Percentiles rank a stretch among this genome's conserved stretches.
These are phyloP conservation scores for Lycocerus yunnanus DNA, from an alignment of 2,888 invertebrate species.

Conservation along the genomic window DNA sequence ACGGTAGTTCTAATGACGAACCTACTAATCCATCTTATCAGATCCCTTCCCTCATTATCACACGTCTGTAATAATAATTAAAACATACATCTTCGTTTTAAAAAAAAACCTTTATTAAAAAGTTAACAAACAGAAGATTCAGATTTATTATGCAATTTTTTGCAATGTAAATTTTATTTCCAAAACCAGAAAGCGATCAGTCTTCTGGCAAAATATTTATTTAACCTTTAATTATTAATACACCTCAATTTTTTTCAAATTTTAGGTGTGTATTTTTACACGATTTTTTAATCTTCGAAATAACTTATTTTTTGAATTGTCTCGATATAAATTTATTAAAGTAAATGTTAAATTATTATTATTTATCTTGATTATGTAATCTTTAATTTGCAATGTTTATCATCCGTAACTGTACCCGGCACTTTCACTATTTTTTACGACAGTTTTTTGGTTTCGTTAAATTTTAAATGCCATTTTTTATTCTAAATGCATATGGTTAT, in stretches of 20 bases:
- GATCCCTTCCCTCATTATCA: neutral
- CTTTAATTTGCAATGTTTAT: neutral
- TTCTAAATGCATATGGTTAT: neutral
- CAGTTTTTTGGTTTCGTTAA: neutral
- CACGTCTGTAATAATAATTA: neutral
- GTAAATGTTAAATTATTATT: neutral
- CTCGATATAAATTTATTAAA: neutral
- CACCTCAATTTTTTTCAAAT: neutral
- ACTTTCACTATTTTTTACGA: neutral
- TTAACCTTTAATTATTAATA: neutral
- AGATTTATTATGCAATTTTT: neutral
- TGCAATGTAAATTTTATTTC: neutral
- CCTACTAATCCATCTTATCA: neutral
- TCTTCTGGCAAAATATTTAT: neutral
- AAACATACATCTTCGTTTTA: neutral
- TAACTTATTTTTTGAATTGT: neutral
- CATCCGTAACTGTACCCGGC: neutral
- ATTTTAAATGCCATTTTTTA: neutral
- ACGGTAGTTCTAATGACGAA: neutral
- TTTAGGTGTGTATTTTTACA: neutral
- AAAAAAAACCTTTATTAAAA: neutral
- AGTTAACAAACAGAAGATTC: neutral
- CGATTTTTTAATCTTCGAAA: neutral
- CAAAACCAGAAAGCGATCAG: neutral
- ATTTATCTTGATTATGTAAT: neutral